phyloP scores from a whole-genome alignment of 2,888 invertebrate genomes.

The Neuroscelio doddi region DNA sequence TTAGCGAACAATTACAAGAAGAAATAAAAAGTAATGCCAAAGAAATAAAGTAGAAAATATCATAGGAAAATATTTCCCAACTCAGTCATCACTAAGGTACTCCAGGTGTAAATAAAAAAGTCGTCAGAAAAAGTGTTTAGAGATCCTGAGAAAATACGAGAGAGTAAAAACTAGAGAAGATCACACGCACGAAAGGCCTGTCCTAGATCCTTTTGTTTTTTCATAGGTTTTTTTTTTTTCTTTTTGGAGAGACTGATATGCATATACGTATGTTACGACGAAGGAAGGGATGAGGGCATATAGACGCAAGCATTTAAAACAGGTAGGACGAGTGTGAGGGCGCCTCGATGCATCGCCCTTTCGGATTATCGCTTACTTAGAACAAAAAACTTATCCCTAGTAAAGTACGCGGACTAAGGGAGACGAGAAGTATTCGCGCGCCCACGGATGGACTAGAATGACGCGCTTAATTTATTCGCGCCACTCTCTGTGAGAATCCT shows the following conservation, averaged over 20 bases:
- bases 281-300: constrained; percentile 5
- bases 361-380: constrained; percentile 43
- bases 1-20: no score
- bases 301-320: background rate
- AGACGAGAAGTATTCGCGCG: no score
- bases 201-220: background rate
- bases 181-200: background rate
- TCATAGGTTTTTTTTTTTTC: background rate
- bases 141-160: background rate
- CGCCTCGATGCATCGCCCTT: constrained; percentile 47
- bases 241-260: background rate
- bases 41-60: no score
- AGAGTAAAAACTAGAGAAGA: background rate
- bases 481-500: constrained; percentile 46
- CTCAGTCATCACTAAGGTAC: no score
- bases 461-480: constrained; percentile 46
- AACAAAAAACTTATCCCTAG: constrained; percentile 37
- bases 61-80: no score
- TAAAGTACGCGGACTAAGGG: background rate
- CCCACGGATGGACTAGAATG: constrained; percentile 10
- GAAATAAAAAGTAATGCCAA: no score
- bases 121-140: no score
- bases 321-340: constrained; percentile 39
- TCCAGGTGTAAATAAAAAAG: background rate
- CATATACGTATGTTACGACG: constrained; percentile 1